Percentiles rank a stretch among this genome's conserved stretches.
Conservation (phyloP, 2,797 vertebrate genomes). For the Melanotaenia maccullochi region DNA sequence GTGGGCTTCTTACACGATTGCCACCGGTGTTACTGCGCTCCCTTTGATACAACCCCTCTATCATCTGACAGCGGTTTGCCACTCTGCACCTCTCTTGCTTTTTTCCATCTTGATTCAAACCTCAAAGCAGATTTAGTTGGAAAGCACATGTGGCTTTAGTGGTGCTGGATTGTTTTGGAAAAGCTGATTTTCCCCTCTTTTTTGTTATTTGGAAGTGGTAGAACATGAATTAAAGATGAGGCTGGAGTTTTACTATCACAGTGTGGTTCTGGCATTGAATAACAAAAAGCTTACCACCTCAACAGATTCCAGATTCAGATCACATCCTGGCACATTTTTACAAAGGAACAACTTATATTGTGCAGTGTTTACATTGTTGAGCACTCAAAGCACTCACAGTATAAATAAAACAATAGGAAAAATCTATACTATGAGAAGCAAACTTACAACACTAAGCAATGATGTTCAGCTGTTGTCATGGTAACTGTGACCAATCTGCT, state of each 20-base stretch:
- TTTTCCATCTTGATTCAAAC: conserved; percentile 28
- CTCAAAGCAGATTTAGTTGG: conserved; percentile 7
- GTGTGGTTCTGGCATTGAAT: conserved; percentile 46
- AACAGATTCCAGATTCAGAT: conserved; percentile 42
- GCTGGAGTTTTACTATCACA: conserved; percentile 57
- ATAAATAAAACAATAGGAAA: conserved; percentile 41
- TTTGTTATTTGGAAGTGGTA: conserved; percentile 51
- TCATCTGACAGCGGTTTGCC: conserved; percentile 42
- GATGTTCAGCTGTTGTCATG: conserved; percentile 64
- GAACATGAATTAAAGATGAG: conserved; percentile 74
- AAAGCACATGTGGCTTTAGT: conserved; percentile 37
- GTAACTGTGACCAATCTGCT: conserved; percentile 53
- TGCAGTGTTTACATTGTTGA: conserved; percentile 30
- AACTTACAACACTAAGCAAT: conserved; percentile 31
- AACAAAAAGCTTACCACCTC: conserved; percentile 59
- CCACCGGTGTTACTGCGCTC: conserved; percentile 47
- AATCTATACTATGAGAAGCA: conserved; percentile 50
- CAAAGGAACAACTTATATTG: conserved; percentile 22
- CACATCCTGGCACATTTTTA: conserved; percentile 23
- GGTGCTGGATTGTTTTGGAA: conserved; percentile 59
- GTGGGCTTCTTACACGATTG: conserved; percentile 39
- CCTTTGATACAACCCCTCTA: conserved; percentile 48
- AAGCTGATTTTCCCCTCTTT: conserved; percentile 22
- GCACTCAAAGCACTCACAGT: not conserved
- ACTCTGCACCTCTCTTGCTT: conserved; percentile 4